Evolutionary conservation across 2,113 vertebrate species (phyloP), one percentile per base, ranked within the genome.

Genomic region (Phalacrocorax pelagicus): DNA sequence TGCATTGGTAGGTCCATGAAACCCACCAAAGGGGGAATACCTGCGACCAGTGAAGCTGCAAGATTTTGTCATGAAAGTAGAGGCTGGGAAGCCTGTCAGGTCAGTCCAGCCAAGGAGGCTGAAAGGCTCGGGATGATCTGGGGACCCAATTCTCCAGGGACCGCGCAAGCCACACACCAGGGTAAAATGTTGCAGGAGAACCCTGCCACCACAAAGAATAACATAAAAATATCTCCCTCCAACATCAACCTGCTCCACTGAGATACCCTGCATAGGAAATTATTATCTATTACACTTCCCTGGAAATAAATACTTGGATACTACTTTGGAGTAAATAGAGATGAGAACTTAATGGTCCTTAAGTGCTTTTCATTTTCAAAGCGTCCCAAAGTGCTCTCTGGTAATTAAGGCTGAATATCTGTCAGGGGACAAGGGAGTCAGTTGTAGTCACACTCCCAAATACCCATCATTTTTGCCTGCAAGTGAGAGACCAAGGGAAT

Each of bases 281-380:
- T 74, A 8, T 59, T 66, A 38, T 16, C 69, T 79, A 11, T 75
- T 84, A 40, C 16, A n/a, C 34, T 74, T 78, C 51, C 71, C 34
- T 75, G 73, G 73, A 91, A 78, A 90, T 71, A 87, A 94, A 90
- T 63, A 79, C 42, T 74, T 81, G 42, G 55, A 29, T 81, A 74
- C 81, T 71, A 44, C 47, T 80, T 77, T 66, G 71, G 54, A 77
- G 44, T 88, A 91, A 91, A 81, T 23, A 88, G 36, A 61, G 61
- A 72, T 20, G 70, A 84, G 61, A 85, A 93, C 12, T 65, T 93
- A 85, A 72, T 65, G 78, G 73, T 65, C 72, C 57, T 80, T 75
- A 85, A 92, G 74, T 46, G 73, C 61, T 80, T 93, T 84, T 54
- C 70, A n/a, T 12, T 90, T 42, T 4, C 66, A 82, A 91, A 91